Percentiles rank a stretch among this genome's conserved stretches.
Conservation (phyloP, 1,140 invertebrate genomes). For the Popillia japonica region DNA sequence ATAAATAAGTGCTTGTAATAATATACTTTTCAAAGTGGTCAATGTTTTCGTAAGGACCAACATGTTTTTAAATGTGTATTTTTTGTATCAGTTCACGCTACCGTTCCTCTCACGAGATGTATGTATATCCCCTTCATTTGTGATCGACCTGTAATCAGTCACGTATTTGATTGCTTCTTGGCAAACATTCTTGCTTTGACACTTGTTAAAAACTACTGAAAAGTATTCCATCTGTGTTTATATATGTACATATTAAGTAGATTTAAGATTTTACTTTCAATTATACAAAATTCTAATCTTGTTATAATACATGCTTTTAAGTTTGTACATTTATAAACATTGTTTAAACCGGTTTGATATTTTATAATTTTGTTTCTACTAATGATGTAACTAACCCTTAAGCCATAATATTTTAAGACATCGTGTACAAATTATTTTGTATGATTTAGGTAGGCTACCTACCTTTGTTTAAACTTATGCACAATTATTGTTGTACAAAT, state of each 20-base stretch:
- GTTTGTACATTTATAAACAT: slow-evolving; percentile 31
- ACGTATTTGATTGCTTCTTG: not conserved
- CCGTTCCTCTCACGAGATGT: not conserved
- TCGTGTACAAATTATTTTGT: slow-evolving; percentile 34
- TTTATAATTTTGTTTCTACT: slow-evolving; percentile 31
- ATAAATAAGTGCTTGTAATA: slow-evolving; percentile 46
- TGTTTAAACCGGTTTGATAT: slow-evolving; percentile 19
- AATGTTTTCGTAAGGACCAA: slow-evolving; percentile 42
- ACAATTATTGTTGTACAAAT: slow-evolving; percentile 33
- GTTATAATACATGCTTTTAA: slow-evolving; percentile 17
- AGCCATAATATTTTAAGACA: slow-evolving; percentile 34
- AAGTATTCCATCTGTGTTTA: slow-evolving; percentile 29
- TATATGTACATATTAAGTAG: slow-evolving; percentile 16
- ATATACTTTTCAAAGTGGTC: slow-evolving; percentile 35
- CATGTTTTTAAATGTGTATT: not conserved
- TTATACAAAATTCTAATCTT: slow-evolving; percentile 27
- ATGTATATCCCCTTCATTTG: not conserved
- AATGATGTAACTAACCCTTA: not conserved
- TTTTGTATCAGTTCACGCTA: slow-evolving; percentile 1
- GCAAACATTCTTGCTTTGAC: not conserved
- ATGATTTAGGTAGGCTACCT: not conserved
- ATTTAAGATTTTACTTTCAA: slow-evolving; percentile 25
- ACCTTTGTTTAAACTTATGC: slow-evolving; percentile 28
- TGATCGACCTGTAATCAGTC: not conserved
- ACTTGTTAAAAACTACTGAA: slow-evolving; percentile 7